Evolutionary conservation across 2,888 invertebrate genomes (phyloP), one percentile per base, ranked within the genome.

Genomic region (Rhorus exstirpatorius): DNA sequence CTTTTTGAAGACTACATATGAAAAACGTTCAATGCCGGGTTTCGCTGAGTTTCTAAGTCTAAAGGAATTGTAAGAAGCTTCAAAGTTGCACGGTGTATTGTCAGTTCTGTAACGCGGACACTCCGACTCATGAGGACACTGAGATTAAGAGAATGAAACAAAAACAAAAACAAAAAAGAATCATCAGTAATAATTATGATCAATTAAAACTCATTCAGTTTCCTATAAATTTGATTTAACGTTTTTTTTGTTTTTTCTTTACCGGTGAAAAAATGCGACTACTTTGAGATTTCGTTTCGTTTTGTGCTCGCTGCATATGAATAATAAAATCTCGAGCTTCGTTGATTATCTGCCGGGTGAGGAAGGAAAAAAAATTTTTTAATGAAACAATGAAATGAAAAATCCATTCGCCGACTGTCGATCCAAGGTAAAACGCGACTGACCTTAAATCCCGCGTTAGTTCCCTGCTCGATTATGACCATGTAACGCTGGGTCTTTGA

Each of bases 281-380:
- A 35, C 90, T 90, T 14, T 91, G 92, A 53, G 89, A 87, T 83
- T 92, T 86, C 84, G 93, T 85, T 35, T 93, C 35, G 21, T 31
- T 49, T 26, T 87, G 87, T 67, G 58, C 86, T 80, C n/a, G 51
- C 53, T 49, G 95, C 90, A 90, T 95, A 41, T 84, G 94, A 1
- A 98, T 92, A 38, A 99, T 93, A 90, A 96, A 97, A 85, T 98
- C 97, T 87, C 98, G 94, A 0, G 97, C 97, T 94, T 99, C 98
- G 86, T 96, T 96, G 0, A 99, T 94, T 3, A 95, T 83, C 94
- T 95, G 80, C 60, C 88, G 17, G 85, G 35, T 24, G n/a, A 44
- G 7, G 84, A 79, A 84, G 46, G 44, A 78, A 77, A 38, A 70
- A 61, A 72, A 63, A 70, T 21, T 19, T 67, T 24, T 31, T 46